Base-by-base conservation (phyloP, 2,888 invertebrate genomes). In the Nymphalis urticae region DNA sequence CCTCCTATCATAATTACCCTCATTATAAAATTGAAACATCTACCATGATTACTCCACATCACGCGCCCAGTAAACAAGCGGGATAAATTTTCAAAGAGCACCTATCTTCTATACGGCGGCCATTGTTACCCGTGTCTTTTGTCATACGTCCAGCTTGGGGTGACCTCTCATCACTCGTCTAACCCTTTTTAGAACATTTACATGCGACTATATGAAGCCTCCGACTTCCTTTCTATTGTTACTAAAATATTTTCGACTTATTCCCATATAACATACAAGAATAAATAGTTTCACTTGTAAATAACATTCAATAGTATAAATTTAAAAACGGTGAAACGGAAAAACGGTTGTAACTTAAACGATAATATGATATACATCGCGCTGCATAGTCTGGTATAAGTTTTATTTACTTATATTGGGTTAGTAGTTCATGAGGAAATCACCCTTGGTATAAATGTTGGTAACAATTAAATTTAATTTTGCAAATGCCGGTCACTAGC, bases 41-140 rank as follows among this genome's bases (percentile, higher is more conserved):
- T n/a, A 19, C n/a, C 36, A 27, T 36, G 42, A 58, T 58, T 36
- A 64, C 72, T 68, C 68, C 66, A 71, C 68, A 69, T 73, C 68
- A 72, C 69, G 67, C 32, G 27, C 54, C 72, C 67, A 66, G 68
- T 74, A 75, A 74, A 78, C 73, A 70, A 64, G 64, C 72, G 72
- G 75, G 75, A 76, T 75, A 76, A 77, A 76, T 76, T 77, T 79
- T 76, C 74, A 78, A 78, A 82, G 79, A 77, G 79, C 79, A 76
- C 80, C 74, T 75, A 73, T 82, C 78, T 82, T 77, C 78, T 56
- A 27, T 77, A 65, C 64, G 47, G 66, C 75, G 72, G 77, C 82
- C 77, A 83, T 88, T 88, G 87, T 87, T 85, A 81, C 78, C 76
- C 76, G 77, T 79, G 82, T 77, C 88, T 87, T 87, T 88, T 88